phyloP scores from a whole-genome alignment of 2,797 vertebrate genomes.

The Eurystomus glaucurus region DNA sequence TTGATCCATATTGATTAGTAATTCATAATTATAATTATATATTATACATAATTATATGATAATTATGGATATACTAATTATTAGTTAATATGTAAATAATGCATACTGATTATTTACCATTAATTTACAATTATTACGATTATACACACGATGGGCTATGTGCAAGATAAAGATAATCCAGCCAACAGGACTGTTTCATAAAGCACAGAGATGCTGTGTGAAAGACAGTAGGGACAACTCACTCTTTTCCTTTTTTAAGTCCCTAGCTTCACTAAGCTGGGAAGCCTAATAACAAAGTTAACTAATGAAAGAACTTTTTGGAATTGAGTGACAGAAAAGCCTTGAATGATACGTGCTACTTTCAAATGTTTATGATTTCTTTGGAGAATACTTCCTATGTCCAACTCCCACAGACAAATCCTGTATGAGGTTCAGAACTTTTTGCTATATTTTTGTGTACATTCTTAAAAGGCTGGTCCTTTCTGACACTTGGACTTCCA shows the following conservation, averaged over 20 bases:
- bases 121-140: no score
- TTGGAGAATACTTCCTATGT: background rate
- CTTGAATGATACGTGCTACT: background rate
- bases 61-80: no score
- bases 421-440: background rate
- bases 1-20: no score
- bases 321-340: background rate
- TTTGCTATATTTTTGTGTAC: background rate
- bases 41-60: no score
- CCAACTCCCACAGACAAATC: background rate
- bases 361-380: background rate
- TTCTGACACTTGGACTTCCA: background rate
- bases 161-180: background rate
- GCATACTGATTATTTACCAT: no score
- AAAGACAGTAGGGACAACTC: background rate
- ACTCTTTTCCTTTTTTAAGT: background rate
- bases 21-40: no score
- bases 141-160: fast-evolving
- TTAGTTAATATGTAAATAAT: no score
- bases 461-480: background rate
- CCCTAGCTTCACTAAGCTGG: background rate
- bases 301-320: background rate
- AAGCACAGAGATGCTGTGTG: background rate
- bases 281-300: background rate
- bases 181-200: background rate